A percentile compares a stretch with the other conserved stretches of the same genome.
Evolutionary conservation across 2,113 vertebrate species (phyloP).

Genomic region (Dascyllus trimaculatus): DNA sequence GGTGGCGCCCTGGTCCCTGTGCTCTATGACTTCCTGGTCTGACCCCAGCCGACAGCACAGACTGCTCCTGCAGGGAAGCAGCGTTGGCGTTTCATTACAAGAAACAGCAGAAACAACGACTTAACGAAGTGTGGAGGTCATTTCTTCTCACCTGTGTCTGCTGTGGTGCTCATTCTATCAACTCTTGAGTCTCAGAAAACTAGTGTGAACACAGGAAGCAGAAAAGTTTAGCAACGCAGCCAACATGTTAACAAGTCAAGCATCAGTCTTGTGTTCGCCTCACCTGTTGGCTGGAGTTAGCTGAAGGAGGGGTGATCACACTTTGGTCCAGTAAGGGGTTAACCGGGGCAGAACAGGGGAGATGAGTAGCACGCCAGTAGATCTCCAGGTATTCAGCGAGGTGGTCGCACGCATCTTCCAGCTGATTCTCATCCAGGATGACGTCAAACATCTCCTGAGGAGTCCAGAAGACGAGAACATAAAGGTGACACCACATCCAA

Average conservation of each 20-base stretch:
- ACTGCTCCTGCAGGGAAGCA: conserved; percentile 46
- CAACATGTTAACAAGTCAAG: background rate
- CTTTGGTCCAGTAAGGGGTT: conserved; percentile 88
- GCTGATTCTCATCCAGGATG: conserved; percentile 96
- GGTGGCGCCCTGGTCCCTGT: conserved; percentile 72
- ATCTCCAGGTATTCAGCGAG: conserved; percentile 95
- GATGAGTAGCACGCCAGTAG: conserved; percentile 95
- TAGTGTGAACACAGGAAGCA: conserved; percentile 47
- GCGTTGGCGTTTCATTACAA: background rate
- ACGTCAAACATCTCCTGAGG: conserved; percentile 95
- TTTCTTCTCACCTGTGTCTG: conserved; percentile 64
- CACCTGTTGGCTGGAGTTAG: conserved; percentile 94
- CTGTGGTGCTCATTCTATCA: conserved; percentile 84
- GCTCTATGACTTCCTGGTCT: conserved; percentile 59
- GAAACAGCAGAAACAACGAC: background rate
- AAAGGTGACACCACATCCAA: accelerated
- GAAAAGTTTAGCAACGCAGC: background rate
- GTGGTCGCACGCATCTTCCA: conserved; percentile 96
- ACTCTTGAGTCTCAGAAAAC: conserved; percentile 88
- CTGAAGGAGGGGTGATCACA: conserved; percentile 89
- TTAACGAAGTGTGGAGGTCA: background rate
- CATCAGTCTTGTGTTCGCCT: background rate
- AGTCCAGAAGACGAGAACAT: background rate
- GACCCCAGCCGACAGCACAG: conserved; percentile 62
- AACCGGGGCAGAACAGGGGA: conserved; percentile 85